Conservation (phyloP, 2,797 vertebrate species). For the Peromyscus aztecus region DNA sequence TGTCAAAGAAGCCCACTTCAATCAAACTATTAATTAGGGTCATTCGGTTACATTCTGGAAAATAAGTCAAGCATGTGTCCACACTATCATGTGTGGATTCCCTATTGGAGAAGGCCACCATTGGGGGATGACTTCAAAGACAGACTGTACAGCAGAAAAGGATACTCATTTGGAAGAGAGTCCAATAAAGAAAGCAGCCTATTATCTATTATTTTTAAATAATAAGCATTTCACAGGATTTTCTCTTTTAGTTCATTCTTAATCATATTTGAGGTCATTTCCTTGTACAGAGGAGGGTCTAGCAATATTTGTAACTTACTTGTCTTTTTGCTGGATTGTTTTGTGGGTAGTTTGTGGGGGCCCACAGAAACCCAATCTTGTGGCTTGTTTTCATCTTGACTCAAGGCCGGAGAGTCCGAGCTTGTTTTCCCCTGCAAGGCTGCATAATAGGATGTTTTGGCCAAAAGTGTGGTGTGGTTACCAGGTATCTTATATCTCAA, state of each 20-base stretch:
- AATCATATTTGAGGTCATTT: constrained; percentile 37
- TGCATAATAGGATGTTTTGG: too few relatives aligned
- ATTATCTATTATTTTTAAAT: constrained; percentile 36
- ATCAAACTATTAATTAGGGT: constrained; percentile 81
- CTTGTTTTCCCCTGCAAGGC: too few relatives aligned
- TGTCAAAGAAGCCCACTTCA: constrained; percentile 69
- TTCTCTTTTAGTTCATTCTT: constrained; percentile 15
- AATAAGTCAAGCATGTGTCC: constrained; percentile 45
- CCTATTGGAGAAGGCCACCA: constrained; percentile 11
- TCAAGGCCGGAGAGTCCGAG: too few relatives aligned
- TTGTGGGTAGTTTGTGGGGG: neutral
- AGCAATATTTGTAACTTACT: neutral
- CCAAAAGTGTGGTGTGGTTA: too few relatives aligned
- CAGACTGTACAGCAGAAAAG: neutral
- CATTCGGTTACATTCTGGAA: constrained; percentile 77
- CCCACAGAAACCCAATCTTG: too few relatives aligned
- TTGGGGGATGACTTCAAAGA: constrained; percentile 33
- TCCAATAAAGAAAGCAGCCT: neutral
- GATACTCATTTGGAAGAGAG: neutral
- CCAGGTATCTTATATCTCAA: too few relatives aligned
- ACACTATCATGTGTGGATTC: neutral
- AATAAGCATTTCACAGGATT: constrained; percentile 36
- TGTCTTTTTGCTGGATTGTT: constrained; percentile 30
- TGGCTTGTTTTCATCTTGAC: too few relatives aligned
- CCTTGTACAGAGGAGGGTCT: neutral